Base-by-base conservation (phyloP, 2,797 vertebrate genomes). In the Chaetophractus vellerosus region DNA sequence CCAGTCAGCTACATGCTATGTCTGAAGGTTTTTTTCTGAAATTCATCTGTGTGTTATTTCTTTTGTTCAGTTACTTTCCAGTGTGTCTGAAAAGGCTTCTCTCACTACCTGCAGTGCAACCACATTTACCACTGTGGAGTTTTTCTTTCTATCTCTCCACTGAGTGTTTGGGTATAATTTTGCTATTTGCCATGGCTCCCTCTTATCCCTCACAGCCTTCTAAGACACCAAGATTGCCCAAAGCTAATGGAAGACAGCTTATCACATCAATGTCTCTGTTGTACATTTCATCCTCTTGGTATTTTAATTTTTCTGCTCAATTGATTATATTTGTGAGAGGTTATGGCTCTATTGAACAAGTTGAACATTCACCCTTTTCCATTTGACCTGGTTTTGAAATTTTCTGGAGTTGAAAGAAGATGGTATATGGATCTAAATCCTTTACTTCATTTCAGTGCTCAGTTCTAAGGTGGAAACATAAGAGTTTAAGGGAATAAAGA, bases 401-500 rank as follows among this genome's bases (percentile, higher is more conserved):
- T 95, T 94, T 82, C 88, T 91, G 28, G 4, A 93, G 33, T 80
- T 9, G 9, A 93, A 85, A 50, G 81, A 78, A 74, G 28, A 50
- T 61, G 16, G 9, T 74, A 41, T 48, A 74, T 74, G 38, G 11
- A 75, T 71, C 55, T 94, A 64, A 38, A n/a, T 55, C 33, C 18
- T 33, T 81, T 87, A 19, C 18, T 94, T 90, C 78, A 76, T 83
- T 61, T 91, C 61, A 82, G 66, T 57, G 6, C 41, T 94, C 82
- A 59, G 9, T 72, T 95, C 8, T 64, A 63, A 45, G 21, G 10
- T 85, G 3, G 81, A 94, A 96, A 96, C 45, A 93, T 76, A 96
- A 95, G 38, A 97, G 88, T 38, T 94, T 94, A 79, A 90, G 82
- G 52, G 64, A 23, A 83, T 71, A 59, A 92, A 96, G 72, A 96